Evolutionary conservation across 2,797 vertebrate genomes (phyloP).

Genomic region (Crenichthys baileyi): DNA sequence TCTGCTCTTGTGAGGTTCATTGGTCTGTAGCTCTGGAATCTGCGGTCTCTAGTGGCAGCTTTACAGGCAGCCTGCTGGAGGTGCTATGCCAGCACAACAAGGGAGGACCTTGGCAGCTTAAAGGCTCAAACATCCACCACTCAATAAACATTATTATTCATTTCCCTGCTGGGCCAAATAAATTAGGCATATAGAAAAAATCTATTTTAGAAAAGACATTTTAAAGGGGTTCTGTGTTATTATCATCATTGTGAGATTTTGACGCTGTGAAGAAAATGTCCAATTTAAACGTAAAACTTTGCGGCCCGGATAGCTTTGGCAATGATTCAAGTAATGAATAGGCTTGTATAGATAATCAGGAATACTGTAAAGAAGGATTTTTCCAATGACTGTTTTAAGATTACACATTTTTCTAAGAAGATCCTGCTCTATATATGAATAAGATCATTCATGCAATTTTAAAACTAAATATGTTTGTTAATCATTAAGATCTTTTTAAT

Average conservation of each 20-base stretch:
- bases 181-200: not conserved
- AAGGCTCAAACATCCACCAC: not conserved
- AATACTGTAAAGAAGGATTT: not conserved
- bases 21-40: slow-evolving; percentile 4
- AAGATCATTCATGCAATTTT: too few species aligned
- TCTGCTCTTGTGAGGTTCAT: not conserved
- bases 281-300: not conserved
- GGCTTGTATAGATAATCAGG: not conserved
- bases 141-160: slow-evolving; percentile 1
- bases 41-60: slow-evolving; percentile 70
- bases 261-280: not conserved
- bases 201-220: not conserved
- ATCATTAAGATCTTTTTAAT: too few species aligned
- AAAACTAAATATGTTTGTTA: too few species aligned
- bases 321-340: not conserved
- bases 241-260: not conserved
- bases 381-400: not conserved
- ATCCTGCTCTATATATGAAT: not conserved
- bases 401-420: not conserved
- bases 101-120: slow-evolving; percentile 26
- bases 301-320: not conserved
- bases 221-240: not conserved
- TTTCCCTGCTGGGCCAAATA: not conserved
- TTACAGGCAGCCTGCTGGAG: slow-evolving; percentile 74
- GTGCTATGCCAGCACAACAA: slow-evolving; percentile 65